Conservation (phyloP, 2,888 invertebrate genomes). For the Heliconius ismenius region DNA sequence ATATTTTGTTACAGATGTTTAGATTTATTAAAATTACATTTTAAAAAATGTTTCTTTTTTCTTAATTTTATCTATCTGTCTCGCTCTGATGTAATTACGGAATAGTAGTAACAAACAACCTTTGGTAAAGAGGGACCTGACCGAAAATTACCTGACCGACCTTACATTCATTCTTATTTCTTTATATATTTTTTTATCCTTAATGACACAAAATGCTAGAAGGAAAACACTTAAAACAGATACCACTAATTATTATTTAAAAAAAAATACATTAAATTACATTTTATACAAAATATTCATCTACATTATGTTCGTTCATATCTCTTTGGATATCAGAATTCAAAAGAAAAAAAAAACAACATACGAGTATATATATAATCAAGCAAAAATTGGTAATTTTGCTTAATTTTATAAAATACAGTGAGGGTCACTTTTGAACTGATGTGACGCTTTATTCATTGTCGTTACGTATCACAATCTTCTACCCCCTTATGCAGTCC, state of each 20-base stretch:
- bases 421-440: neutral
- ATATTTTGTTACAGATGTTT: conserved; percentile 6
- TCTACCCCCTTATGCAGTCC: conserved; percentile 11
- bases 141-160: neutral
- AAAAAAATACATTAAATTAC: too few species aligned
- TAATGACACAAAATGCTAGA: too few species aligned
- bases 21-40: neutral
- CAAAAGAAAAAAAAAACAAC: too few species aligned
- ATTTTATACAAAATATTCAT: too few species aligned
- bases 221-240: too few species aligned
- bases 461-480: conserved; percentile 2
- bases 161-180: too few species aligned
- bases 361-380: too few species aligned
- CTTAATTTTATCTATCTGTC: neutral
- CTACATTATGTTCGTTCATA: too few species aligned
- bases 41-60: neutral
- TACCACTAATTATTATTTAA: too few species aligned
- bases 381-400: neutral
- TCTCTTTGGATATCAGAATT: too few species aligned
- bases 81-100: neutral
- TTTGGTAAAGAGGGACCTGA: neutral
- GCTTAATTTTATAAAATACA: neutral
- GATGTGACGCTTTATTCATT: neutral
- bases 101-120: neutral
- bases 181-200: too few species aligned